These are phyloP conservation scores for Tetanocera ferruginea DNA, from an alignment of 2,888 invertebrate species.

Conservation along the genomic window DNA sequence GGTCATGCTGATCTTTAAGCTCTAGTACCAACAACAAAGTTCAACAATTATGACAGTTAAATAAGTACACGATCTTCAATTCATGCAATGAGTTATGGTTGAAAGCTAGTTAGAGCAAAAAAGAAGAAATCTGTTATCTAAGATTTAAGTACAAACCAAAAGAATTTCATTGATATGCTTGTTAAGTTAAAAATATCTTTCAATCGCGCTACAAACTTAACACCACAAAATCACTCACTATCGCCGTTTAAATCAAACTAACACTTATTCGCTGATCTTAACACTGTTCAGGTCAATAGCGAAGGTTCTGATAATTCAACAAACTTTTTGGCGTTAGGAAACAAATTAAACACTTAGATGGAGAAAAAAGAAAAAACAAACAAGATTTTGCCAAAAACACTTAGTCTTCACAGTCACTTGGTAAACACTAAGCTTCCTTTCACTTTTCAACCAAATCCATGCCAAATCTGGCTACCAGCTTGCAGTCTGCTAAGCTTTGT, in stretches of 20 bases:
- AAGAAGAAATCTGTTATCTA: too few species aligned
- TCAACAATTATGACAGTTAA: slow-evolving; percentile 13
- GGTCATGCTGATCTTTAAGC: slow-evolving; percentile 3
- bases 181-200: too few species aligned
- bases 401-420: neutral
- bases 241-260: neutral
- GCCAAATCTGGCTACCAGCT: neutral
- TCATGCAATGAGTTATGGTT: neutral
- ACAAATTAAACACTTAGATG: neutral
- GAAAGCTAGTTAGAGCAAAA: neutral
- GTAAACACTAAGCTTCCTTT: slow-evolving; percentile 8
- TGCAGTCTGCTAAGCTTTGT: neutral
- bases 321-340: neutral
- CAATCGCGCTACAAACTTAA: neutral
- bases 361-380: neutral
- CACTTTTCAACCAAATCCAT: slow-evolving; percentile 5
- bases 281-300: slow-evolving; percentile 21
- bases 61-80: neutral
- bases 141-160: too few species aligned
- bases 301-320: slow-evolving; percentile 25
- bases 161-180: too few species aligned
- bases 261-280: neutral
- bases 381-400: neutral
- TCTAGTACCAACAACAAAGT: neutral
- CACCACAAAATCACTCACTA: neutral